Conservation (phyloP, 2,888 invertebrate genomes). For the Malachius bipustulatus region DNA sequence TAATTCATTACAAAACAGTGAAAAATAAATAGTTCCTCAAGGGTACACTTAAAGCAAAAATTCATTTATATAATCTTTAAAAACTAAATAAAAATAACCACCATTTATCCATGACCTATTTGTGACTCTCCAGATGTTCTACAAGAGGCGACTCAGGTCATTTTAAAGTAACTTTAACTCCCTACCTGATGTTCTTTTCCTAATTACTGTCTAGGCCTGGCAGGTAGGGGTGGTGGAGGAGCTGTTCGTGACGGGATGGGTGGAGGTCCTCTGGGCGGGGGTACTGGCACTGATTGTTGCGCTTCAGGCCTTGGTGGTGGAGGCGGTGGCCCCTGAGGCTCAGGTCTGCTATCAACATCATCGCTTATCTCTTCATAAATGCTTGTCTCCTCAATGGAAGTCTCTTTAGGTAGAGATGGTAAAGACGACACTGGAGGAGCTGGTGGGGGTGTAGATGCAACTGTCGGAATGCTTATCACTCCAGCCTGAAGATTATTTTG, state of each 20-base stretch:
- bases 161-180: no score
- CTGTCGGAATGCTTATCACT: slow-evolving; percentile 41
- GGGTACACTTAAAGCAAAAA: no score
- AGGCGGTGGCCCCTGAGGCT: slow-evolving; percentile 51
- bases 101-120: no score
- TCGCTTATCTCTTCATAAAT: slow-evolving; percentile 49
- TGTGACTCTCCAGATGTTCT: no score
- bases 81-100: no score
- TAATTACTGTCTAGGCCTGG: slow-evolving; percentile 41
- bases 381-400: slow-evolving; percentile 30
- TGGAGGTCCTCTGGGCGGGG: slow-evolving; percentile 42
- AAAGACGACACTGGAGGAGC: slow-evolving; percentile 25
- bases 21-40: no score
- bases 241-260: slow-evolving; percentile 44
- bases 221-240: slow-evolving; percentile 55
- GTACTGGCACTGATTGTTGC: slow-evolving; percentile 46
- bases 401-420: slow-evolving; percentile 21
- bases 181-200: no score
- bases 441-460: slow-evolving; percentile 31
- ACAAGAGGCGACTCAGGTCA: no score
- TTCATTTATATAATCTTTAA: no score
- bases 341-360: slow-evolving; percentile 35
- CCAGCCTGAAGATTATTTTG: slow-evolving; percentile 41
- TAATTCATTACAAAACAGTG: no score
- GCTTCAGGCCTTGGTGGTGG: slow-evolving; percentile 42